These are phyloP conservation scores for Phyllostomus hastatus DNA, from an alignment of 2,113 vertebrate genomes.

Conservation along the genomic window DNA sequence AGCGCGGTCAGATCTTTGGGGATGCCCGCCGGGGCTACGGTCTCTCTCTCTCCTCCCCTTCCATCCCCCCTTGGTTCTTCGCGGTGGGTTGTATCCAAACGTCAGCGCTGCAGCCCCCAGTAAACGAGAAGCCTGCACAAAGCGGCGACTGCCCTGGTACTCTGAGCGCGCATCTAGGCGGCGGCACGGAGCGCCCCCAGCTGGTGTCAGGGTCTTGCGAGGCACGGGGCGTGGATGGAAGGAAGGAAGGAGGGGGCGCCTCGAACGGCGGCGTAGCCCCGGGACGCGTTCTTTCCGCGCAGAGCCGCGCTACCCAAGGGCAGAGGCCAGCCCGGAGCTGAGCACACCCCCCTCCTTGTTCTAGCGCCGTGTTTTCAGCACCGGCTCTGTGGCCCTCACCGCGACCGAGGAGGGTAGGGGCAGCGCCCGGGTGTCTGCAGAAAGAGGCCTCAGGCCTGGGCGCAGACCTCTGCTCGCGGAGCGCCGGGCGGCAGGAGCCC, in stretches of 20 bases:
- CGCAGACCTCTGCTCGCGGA: background rate
- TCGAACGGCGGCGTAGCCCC: background rate
- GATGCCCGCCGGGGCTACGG: background rate
- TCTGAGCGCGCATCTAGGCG: background rate
- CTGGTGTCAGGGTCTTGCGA: background rate
- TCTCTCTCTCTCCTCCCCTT: background rate
- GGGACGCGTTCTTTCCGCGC: background rate
- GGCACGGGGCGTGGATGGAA: background rate
- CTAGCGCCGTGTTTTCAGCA: background rate
- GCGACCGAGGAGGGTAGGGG: fast-evolving
- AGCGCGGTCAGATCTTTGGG: background rate
- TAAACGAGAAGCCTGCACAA: conserved; percentile 25
- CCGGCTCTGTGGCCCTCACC: background rate
- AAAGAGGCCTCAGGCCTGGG: background rate
- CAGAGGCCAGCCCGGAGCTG: background rate
- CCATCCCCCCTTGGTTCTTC: background rate
- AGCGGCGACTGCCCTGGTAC: background rate
- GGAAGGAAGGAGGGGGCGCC: background rate
- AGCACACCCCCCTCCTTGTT: fast-evolving
- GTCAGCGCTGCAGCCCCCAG: background rate
- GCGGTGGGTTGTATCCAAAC: background rate
- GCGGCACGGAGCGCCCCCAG: conserved; percentile 39
- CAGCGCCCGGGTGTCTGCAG: background rate
- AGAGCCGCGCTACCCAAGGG: background rate
- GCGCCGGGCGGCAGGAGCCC: background rate